These are phyloP conservation scores for Eunapius fragilis DNA, from an alignment of 37 sponge, comb jelly and placozoan genomes.

Conservation along the genomic window DNA sequence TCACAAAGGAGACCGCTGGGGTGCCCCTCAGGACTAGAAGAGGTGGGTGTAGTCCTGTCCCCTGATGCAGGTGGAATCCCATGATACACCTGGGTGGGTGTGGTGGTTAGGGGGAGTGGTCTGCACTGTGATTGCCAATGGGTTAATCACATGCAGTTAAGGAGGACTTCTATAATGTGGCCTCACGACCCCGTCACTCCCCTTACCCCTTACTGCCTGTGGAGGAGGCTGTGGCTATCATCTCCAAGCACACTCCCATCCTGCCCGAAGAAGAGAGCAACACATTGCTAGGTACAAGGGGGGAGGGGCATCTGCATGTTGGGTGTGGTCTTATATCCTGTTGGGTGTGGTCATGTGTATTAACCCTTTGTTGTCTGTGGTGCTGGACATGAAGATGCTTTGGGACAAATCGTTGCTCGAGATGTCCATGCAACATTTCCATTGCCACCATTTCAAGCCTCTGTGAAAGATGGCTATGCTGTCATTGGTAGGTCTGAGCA, in stretches of 20 bases:
- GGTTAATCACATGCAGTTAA: slow-evolving; percentile 1
- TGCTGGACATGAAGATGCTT: slow-evolving; percentile 23
- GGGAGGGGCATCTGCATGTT: background rate
- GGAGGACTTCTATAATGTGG: slow-evolving; percentile 56
- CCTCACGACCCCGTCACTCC: slow-evolving; percentile 77
- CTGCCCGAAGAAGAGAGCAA: background rate
- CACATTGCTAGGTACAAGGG: background rate
- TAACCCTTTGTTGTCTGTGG: too few species aligned
- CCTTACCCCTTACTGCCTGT: slow-evolving; percentile 88
- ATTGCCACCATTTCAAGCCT: slow-evolving; percentile 94
- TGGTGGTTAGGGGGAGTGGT: background rate
- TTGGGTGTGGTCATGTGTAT: background rate
- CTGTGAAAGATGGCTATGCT: slow-evolving; percentile 99
- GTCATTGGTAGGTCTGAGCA: slow-evolving; percentile 61
- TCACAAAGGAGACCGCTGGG: background rate
- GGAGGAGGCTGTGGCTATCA: slow-evolving; percentile 65
- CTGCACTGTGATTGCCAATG: background rate
- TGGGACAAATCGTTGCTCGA: slow-evolving; percentile 63
- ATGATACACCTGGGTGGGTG: background rate
- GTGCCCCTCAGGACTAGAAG: background rate
- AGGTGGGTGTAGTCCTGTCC: slow-evolving; percentile 1
- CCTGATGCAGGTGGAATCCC: background rate
- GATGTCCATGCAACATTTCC: slow-evolving; percentile 66
- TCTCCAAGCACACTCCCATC: slow-evolving; percentile 32
- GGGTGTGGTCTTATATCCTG: too few species aligned